Base-by-base conservation (phyloP, 2,888 invertebrate genomes). In the Dryomyza anilis region DNA sequence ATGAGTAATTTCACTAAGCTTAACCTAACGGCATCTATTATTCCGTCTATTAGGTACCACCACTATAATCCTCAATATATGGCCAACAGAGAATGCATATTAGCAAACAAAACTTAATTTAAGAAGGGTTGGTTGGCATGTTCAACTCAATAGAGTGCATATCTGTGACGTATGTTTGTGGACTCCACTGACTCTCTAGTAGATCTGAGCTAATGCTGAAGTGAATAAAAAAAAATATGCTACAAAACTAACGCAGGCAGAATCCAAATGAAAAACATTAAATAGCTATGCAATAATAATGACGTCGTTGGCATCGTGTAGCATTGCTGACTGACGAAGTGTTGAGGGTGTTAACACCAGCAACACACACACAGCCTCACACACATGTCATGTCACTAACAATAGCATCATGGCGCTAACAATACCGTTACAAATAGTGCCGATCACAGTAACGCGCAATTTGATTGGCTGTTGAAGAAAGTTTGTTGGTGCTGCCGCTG, bases 241-340 rank as follows among this genome's bases (percentile, higher is more conserved):
- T 6, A 33, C 33, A 12, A 33, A 12, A 12, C 12, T 33, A 12
- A n/a, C 14, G n/a, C 39, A n/a, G 12, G 39, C 14, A 12, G 39
- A n/a, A 39, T 4, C 14, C 39, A 12, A 6, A 39, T 39, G 39
- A 39, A 39, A 21, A 56, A 36, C 55, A 59, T 58, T 29, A 43
- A 65, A 68, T 69, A 66, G 53, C 67, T 62, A 68, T 71, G 67
- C 68, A 72, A 71, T 71, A 70, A 71, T 71, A 70, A 71, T 72
- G 72, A 39, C 39, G 39, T 39, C 39, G 33, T 12, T 8, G 33
- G 7, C 33, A 33, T 7, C 33, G 33, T 33, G n/a, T 12, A 33
- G 7, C 7, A 12, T 33, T 33, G 33, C 7, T 12, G 33, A 8
- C 39, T 12, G 8, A 12, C 14, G 3, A 12, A 39, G 39, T n/a